Base-by-base conservation (phyloP, 64 coral and sea anemone genomes). In the Catalaphyllia jardinei region DNA sequence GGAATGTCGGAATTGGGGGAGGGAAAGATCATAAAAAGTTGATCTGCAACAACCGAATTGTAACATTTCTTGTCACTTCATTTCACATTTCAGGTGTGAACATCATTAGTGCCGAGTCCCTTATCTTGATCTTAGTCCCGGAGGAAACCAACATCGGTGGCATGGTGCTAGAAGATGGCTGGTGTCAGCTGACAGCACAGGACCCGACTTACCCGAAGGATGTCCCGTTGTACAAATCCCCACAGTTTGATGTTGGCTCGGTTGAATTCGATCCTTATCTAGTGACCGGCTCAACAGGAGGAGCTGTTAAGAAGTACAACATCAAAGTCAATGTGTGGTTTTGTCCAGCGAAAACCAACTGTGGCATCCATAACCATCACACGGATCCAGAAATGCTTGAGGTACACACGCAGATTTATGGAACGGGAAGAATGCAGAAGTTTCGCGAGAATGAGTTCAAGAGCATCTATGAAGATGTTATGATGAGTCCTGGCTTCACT, bases 291-390 rank as follows among this genome's bases (percentile, higher is more conserved):
- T 46, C 60, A 31, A 20, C 67, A 62, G 60, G 22, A 13, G 31
- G 80, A 22, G 80, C 14, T 31, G 86, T 65, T n/a, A 73, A 52
- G 19, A 63, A 91, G 52, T 88, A 87, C 52, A 81, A 87, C 50
- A 85, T 94, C 12, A 94, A 94, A 55, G 93, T 94, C 18, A 94
- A 94, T 17, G 75, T 94, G 13, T 94, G 93, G 93, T 94, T 82
- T 22, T 81, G 93, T 19, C 93, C 93, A 15, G 83, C 76, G 31
- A 71, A 75, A 30, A 94, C 93, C 24, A n/a, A 94, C 71, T 94
- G 93, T 30, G 81, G 89, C 35, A 62, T 94, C 29, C 93, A 94
- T 67, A 80, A 94, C 42, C 39, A 64, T 7, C 93, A 94, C 50
- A 81, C 88, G 5, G 38, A 87, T 8, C 89, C 93, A 29, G 76